Evolutionary conservation across 1,140 invertebrate genomes (phyloP).

Genomic region (Procambarus virginalis): DNA sequence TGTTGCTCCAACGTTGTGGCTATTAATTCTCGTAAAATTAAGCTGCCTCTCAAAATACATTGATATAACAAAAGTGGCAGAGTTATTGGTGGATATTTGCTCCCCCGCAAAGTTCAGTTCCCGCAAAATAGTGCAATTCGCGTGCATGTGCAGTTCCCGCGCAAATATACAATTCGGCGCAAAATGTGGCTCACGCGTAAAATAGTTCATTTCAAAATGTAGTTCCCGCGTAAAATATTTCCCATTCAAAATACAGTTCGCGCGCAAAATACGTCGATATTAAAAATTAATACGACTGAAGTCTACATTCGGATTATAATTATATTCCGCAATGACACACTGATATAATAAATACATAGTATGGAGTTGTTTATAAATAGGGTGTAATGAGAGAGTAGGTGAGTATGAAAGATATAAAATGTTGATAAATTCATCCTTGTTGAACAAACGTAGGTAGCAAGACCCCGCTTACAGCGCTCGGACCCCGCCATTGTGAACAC

Average conservation of each 20-base stretch:
- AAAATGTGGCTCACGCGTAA: too few species aligned
- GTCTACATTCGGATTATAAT: neutral
- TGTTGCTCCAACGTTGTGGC: too few species aligned
- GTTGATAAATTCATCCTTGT: constrained; percentile 16
- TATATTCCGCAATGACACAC: neutral
- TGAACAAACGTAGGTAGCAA: neutral
- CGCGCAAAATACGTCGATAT: neutral
- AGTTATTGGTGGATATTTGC: too few species aligned
- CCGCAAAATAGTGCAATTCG: too few species aligned
- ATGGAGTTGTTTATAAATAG: neutral
- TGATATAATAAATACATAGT: neutral
- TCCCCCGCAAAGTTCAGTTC: too few species aligned
- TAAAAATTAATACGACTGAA: neutral
- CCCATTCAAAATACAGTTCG: neutral
- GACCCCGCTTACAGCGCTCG: neutral
- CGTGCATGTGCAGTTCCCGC: too few species aligned
- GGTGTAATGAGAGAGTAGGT: neutral
- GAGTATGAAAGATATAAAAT: constrained; percentile 17
- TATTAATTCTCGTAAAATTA: too few species aligned
- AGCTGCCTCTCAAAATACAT: too few species aligned
- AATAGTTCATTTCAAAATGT: too few species aligned
- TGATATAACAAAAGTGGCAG: too few species aligned
- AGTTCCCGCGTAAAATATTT: too few species aligned
- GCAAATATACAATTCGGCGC: too few species aligned
- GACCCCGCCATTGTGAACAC: constrained; percentile 1